These are phyloP conservation scores for Esox masquinongy DNA, from an alignment of 2,797 vertebrate species.

Conservation along the genomic window DNA sequence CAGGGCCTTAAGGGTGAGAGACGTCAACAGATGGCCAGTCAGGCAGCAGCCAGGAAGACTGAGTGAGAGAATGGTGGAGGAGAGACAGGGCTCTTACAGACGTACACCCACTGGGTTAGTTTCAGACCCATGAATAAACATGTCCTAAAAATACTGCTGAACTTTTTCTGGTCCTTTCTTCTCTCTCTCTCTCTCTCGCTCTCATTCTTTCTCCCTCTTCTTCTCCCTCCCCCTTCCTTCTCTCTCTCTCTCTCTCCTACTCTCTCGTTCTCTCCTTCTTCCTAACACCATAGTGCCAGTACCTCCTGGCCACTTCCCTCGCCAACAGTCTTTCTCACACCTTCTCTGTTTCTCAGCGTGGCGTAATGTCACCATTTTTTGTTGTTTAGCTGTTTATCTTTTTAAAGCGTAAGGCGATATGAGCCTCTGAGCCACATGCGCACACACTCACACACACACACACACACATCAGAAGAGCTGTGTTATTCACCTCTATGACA, in stretches of 20 bases:
- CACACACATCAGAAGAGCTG: background rate
- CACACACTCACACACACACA: background rate
- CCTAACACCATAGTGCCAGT: background rate
- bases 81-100: constrained; percentile 63
- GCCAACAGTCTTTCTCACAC: background rate
- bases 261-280: background rate
- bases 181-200: constrained; percentile 12
- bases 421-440: constrained; percentile 13
- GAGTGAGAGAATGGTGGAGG: constrained; percentile 43
- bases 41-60: constrained; percentile 28
- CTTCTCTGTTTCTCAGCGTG: constrained; percentile 13
- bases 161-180: constrained; percentile 46
- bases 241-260: constrained; percentile 13
- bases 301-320: background rate
- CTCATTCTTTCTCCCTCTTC: constrained; percentile 17
- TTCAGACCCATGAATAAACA: constrained; percentile 80
- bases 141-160: constrained; percentile 77
- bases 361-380: background rate
- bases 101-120: constrained; percentile 71
- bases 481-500: constrained; percentile 24
- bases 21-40: constrained; percentile 68
- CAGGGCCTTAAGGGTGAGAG: constrained; percentile 69
- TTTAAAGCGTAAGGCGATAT: constrained; percentile 31
- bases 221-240: background rate
- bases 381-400: background rate